Evolutionary conservation across 53 echinoderm and acorn worm species (phyloP).

Genomic region (Henricia sp.): DNA sequence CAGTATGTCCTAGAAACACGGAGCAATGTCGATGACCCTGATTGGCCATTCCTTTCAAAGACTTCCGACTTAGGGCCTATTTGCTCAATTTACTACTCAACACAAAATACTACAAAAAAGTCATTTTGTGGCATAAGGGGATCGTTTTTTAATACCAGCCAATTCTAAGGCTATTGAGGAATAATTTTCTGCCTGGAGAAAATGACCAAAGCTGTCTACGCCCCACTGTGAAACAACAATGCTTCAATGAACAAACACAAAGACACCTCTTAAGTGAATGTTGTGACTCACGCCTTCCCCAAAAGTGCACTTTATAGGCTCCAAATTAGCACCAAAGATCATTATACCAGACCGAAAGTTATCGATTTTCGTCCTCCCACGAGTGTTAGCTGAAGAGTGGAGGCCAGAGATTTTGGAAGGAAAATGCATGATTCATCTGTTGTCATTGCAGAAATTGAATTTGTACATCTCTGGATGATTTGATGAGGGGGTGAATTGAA

Average conservation of each 20-base stretch:
- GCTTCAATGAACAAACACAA: constrained; percentile 43
- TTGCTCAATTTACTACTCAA: no score
- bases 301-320: constrained; percentile 29
- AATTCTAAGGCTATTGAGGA: constrained; percentile 18
- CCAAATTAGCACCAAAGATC: constrained; percentile 56
- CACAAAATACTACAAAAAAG: no score
- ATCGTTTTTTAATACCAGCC: no score
- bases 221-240: constrained; percentile 48
- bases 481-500: constrained; percentile 25
- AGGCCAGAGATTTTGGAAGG: not conserved
- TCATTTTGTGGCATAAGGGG: no score
- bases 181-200: not conserved
- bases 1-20: no score
- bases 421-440: constrained; percentile 58
- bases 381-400: constrained; percentile 1
- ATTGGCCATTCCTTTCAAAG: no score
- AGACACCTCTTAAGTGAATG: constrained; percentile 4
- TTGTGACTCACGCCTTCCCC: constrained; percentile 50
- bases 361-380: constrained; percentile 19
- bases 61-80: no score
- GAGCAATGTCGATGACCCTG: no score
- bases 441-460: constrained; percentile 50
- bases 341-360: constrained; percentile 48
- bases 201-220: constrained; percentile 33
- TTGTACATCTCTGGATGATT: constrained; percentile 41